Conservation (phyloP, 2,797 vertebrate genomes). For the Mareca strepera region DNA sequence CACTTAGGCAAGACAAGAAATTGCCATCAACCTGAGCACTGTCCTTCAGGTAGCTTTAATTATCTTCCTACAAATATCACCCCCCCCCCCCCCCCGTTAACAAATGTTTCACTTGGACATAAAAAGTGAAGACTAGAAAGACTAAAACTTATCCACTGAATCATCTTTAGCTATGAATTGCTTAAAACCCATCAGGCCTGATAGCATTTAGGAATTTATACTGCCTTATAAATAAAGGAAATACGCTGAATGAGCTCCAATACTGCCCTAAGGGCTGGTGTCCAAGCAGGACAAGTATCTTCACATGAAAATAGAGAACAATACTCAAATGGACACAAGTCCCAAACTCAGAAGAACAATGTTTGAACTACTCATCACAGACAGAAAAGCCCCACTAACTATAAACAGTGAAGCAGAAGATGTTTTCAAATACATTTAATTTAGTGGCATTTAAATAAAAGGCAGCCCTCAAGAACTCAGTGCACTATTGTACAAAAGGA, state of each 20-base stretch:
- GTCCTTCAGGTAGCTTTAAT: not conserved
- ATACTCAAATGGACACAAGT: not conserved
- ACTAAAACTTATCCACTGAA: not conserved
- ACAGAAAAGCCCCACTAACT: not conserved
- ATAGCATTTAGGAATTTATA: not conserved
- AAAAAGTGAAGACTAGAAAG: not conserved
- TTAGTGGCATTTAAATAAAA: not conserved
- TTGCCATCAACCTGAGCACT: not conserved
- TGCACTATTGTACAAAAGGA: rapidly evolving
- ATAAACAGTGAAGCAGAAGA: not conserved
- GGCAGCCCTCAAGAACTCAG: not conserved
- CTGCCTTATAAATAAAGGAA: not conserved
- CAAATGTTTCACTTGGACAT: not conserved
- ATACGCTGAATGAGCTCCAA: not conserved
- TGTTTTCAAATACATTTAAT: not conserved
- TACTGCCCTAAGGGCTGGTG: not conserved
- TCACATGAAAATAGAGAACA: not conserved
- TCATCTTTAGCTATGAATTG: not conserved
- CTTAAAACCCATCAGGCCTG: not conserved
- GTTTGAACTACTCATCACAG: not conserved
- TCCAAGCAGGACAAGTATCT: not conserved
- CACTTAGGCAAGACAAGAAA: not conserved
- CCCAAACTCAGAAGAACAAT: not conserved
- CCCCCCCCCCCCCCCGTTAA: not conserved
- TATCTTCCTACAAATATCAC: not conserved